Conservation (phyloP, 2,113 vertebrate genomes). For the Forbesichthys papilliferus region DNA sequence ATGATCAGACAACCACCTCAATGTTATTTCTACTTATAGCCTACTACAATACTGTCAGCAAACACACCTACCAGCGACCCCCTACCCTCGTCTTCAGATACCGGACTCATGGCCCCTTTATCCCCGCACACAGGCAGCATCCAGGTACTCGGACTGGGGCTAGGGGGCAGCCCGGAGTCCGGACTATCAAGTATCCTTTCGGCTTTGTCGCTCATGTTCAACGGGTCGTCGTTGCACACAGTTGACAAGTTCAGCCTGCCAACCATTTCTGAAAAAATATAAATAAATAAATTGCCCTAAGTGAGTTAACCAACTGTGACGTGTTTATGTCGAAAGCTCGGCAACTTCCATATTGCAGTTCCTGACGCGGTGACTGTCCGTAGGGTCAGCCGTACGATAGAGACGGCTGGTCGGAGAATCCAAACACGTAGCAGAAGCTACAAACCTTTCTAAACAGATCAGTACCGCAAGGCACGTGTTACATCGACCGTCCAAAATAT, state of each 20-base stretch:
- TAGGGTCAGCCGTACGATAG: too few relatives aligned
- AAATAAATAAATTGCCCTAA: slow-evolving; percentile 30
- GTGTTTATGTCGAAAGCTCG: background rate
- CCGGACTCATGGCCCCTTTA: slow-evolving; percentile 54
- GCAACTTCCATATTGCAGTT: background rate
- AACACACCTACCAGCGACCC: slow-evolving; percentile 49
- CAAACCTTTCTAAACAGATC: too few relatives aligned
- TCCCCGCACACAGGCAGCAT: slow-evolving; percentile 67
- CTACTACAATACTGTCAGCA: background rate
- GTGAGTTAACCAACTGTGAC: slow-evolving; percentile 8
- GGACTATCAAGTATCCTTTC: slow-evolving; percentile 86
- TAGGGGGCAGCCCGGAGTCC: slow-evolving; percentile 87
- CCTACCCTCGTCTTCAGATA: slow-evolving; percentile 64
- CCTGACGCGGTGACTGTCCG: too few relatives aligned
- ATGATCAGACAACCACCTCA: too few relatives aligned
- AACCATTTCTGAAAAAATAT: slow-evolving; percentile 73
- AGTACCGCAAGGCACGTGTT: too few relatives aligned
- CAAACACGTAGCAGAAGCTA: too few relatives aligned
- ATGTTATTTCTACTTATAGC: too few relatives aligned
- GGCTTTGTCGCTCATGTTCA: slow-evolving; percentile 82
- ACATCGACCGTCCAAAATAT: background rate
- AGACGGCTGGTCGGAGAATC: too few relatives aligned
- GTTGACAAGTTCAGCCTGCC: slow-evolving; percentile 80
- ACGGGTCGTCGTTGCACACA: slow-evolving; percentile 80
- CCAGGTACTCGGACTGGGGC: slow-evolving; percentile 85